Percentiles rank a stretch among this genome's conserved stretches.
phyloP scores from a whole-genome alignment of 1,140 invertebrate species.

The Bombus haemorrhoidalis region DNA sequence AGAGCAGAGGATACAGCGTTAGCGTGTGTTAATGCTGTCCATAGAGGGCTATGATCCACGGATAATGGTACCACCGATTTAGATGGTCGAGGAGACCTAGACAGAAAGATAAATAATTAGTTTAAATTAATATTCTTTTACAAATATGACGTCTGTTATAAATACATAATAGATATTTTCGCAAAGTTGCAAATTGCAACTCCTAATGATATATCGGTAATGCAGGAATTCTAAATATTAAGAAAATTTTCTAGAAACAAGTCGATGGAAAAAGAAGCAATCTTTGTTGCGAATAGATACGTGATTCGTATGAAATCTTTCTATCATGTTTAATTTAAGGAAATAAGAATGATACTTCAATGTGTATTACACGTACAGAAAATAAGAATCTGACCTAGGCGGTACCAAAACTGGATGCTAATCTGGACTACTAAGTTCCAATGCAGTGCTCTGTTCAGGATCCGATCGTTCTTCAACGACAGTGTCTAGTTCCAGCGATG shows the following conservation, averaged over 20 bases:
- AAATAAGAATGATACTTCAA: not conserved
- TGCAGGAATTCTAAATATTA: not conserved
- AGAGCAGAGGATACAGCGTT: conserved; percentile 82
- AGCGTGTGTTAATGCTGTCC: conserved; percentile 86
- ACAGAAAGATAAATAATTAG: conserved; percentile 3
- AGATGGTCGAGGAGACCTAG: conserved; percentile 76
- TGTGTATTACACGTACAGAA: not conserved
- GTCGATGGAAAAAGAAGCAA: not conserved
- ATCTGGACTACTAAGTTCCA: conserved; percentile 79
- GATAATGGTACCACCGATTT: conserved; percentile 72
- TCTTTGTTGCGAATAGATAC: not conserved
- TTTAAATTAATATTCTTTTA: not conserved
- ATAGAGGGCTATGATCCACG: conserved; percentile 85
- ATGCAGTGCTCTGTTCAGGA: conserved; percentile 86
- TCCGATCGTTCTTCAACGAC: conserved; percentile 91
- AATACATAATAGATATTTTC: not conserved
- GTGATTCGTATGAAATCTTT: not conserved
- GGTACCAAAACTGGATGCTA: conserved; percentile 79
- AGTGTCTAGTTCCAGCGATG: conserved; percentile 90
- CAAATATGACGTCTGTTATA: too few species aligned
- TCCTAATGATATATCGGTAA: conserved; percentile 2
- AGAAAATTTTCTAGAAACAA: not conserved
- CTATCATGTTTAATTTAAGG: not conserved
- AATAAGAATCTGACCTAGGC: conserved; percentile 67
- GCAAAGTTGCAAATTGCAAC: not conserved